Evolutionary conservation across 2,113 vertebrate genomes (phyloP), one percentile per base, ranked within the genome.

Genomic region (Cavia porcellus): DNA sequence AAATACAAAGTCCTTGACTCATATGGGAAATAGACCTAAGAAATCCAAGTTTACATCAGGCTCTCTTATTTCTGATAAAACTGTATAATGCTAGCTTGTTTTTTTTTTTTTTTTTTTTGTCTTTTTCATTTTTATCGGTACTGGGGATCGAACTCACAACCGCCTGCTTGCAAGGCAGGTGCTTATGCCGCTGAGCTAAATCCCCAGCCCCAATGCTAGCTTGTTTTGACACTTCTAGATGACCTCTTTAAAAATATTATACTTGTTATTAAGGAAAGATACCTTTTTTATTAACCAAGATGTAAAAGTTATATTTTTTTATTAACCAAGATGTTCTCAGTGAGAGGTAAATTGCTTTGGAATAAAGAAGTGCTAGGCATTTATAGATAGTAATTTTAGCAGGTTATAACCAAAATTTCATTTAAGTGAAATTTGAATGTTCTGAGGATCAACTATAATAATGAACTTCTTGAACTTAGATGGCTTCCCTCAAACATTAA

Each of bases 401-500:
- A 94, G 32, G 11, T 83, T 70, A 2, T 92, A 91, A 35, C 47
- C 38, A 87, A 45, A 61, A 77, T 95, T 91, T 92, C 30, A 17
- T 92, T 68, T 74, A 85, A 86, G 20, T 81, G 52, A 94, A 61
- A 94, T 95, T 66, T 90, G 61, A 89, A 38, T 91, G 64, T 92
- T 14, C 28, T 59, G 52, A 70, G 52, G 35, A 59, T 94, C 72
- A 77, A 77, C 62, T 66, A 24, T 38, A 59, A 50, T 59, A 75
- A 11, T 84, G 52, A 96, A 64, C 52, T 59, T 86, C 35, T 87
- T 25, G 14, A 94, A 82, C 57, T 94, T 92, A 57, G 89, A 20
- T 45, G 12, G 12, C n/a, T 83, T 80, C 10, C 13, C 88, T 14
- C 52, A 83, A 45, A 35, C 20, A 66, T 89, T 77, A 83, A 55